phyloP scores from a whole-genome alignment of 2,888 invertebrate genomes.

The Euzophera pinguis region DNA sequence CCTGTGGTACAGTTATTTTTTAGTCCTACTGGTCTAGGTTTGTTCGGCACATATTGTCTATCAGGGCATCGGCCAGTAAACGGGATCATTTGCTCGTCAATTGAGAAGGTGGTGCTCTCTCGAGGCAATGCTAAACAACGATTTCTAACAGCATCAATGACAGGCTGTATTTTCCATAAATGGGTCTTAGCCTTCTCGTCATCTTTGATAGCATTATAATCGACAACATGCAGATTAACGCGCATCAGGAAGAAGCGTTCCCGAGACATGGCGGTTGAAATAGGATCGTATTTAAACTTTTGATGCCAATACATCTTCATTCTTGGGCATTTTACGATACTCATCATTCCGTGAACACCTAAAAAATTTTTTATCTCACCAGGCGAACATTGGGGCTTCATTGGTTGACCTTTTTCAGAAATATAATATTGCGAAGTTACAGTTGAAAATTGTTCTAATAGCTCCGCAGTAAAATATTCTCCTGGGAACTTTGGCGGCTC shows the following conservation, averaged over 20 bases:
- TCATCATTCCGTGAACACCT: neutral
- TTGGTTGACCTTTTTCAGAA: neutral
- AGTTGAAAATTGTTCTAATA: neutral
- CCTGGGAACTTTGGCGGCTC: neutral
- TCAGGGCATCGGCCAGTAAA: slow-evolving; percentile 22
- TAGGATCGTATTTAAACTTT: slow-evolving; percentile 4
- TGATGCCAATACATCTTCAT: slow-evolving; percentile 11
- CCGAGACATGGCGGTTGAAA: slow-evolving; percentile 12
- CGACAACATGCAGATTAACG: slow-evolving; percentile 1
- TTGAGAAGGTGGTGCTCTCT: slow-evolving; percentile 19
- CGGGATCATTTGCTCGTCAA: too few species aligned
- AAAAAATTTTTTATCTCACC: neutral
- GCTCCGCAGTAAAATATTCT: neutral
- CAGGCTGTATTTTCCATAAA: slow-evolving; percentile 25
- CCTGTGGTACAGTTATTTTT: slow-evolving; percentile 36
- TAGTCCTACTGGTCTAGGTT: slow-evolving; percentile 37
- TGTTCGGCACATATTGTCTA: slow-evolving; percentile 26
- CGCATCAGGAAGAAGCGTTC: slow-evolving; percentile 11
- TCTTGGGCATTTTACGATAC: slow-evolving; percentile 1
- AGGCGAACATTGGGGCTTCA: neutral
- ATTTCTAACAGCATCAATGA: slow-evolving; percentile 20
- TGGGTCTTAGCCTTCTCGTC: slow-evolving; percentile 7
- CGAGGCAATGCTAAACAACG: slow-evolving; percentile 21
- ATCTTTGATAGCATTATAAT: neutral
- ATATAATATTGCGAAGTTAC: neutral